Base-by-base conservation (phyloP, 2,113 vertebrate genomes). In the Azemiops feae region DNA sequence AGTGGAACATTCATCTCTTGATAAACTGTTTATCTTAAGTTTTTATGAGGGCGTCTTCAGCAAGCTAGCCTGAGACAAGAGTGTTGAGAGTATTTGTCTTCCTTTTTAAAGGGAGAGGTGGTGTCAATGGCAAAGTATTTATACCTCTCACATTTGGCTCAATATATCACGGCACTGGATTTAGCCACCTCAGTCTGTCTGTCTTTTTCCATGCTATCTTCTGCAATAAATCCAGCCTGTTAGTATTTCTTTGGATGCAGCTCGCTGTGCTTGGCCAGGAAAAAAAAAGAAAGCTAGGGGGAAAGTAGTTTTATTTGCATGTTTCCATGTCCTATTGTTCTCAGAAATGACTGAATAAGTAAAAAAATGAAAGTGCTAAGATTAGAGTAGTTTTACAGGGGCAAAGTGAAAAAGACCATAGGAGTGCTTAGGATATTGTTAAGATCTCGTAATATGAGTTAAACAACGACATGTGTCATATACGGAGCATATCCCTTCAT, bases 11-110 rank as follows among this genome's bases (percentile, higher is more conserved):
- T 98, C 97, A 97, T 98, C 97, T 97, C 96, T 98, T 98, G 98
- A 98, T 98, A 98, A 98, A 98, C 97, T 98, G 98, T 98, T 98
- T 98, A 98, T 98, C 97, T 97, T 98, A 97, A 97, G 97, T 97
- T 98, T 98, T 98, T 98, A 98, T 97, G 97, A 98, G 98, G 98
- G 98, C 98, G 98, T 98, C 98, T 97, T 97, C 97, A 97, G 95
- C 96, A 97, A 97, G 96, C 93, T 96, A 94, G 93, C 95, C 97
- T 97, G 97, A 98, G 98, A 98, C 98, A 98, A 97, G 96, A 98
- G 97, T 96, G 74, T 96, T 97, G 97, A 94, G 97, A 94, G 97
- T 97, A 92, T 97, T 97, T 97, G 96, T 98, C 97, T 98, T 97
- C 95, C 88, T 94, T 94, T 94, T 23, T 47, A 93, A 10, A 53